Evolutionary conservation across 2,888 invertebrate species (phyloP).

Genomic region (Lepidonotus clava): DNA sequence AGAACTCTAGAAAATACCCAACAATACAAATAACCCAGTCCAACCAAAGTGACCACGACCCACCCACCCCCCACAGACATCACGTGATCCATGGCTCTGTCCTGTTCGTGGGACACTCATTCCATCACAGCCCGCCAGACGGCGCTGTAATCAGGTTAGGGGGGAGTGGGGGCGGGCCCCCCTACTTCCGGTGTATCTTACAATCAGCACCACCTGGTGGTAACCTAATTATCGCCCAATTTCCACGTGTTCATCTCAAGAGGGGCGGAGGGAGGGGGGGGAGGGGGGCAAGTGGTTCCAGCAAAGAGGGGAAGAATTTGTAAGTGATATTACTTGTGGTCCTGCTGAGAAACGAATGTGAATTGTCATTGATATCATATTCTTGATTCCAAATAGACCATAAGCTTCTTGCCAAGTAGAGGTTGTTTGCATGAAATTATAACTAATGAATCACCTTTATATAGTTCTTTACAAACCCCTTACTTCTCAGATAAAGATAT

Average conservation of each 20-base stretch:
- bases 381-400: no score
- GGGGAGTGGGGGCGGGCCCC: not conserved
- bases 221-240: not conserved
- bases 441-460: no score
- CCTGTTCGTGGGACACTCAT: not conserved
- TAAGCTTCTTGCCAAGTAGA: no score
- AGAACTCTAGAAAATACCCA: no score
- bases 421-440: no score
- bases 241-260: not conserved
- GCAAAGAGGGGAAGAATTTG: no score
- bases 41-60: not conserved
- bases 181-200: not conserved
- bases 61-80: not conserved
- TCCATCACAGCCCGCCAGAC: not conserved
- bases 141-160: not conserved
- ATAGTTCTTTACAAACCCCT: no score
- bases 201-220: not conserved
- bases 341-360: no score
- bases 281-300: not conserved
- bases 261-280: not conserved
- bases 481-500: no score
- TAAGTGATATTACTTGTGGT: no score
- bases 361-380: no score
- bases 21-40: no score
- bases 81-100: not conserved